Evolutionary conservation across 2,888 invertebrate genomes (phyloP).

Genomic region (Eudasyphora cyanicolor): DNA sequence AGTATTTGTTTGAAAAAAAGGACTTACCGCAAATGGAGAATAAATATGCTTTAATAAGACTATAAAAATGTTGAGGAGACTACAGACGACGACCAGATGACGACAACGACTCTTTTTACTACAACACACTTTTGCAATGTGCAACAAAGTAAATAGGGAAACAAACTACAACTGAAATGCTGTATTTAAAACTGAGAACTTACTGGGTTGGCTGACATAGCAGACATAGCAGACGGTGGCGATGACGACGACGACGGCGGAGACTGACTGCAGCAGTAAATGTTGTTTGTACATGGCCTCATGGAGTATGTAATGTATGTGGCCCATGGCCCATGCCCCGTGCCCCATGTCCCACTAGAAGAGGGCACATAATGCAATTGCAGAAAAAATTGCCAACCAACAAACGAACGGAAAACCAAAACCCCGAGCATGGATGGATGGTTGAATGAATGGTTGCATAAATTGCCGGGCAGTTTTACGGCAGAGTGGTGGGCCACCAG

Average conservation of each 20-base stretch:
- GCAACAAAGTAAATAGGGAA: slow-evolving; percentile 66
- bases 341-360: slow-evolving; percentile 7
- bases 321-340: background rate
- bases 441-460: slow-evolving; percentile 26
- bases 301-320: slow-evolving; percentile 9
- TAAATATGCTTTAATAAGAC: background rate
- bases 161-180: slow-evolving; percentile 65
- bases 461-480: slow-evolving; percentile 18
- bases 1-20: background rate
- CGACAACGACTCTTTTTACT: slow-evolving; percentile 11
- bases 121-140: slow-evolving; percentile 52
- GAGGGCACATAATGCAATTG: slow-evolving; percentile 19
- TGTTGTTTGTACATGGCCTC: slow-evolving; percentile 18
- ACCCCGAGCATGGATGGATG: slow-evolving; percentile 2
- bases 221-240: slow-evolving; percentile 38
- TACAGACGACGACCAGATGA: background rate
- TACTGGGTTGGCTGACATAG: slow-evolving; percentile 49
- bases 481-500: background rate
- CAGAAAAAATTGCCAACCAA: slow-evolving; percentile 1
- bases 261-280: slow-evolving; percentile 22
- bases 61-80: background rate
- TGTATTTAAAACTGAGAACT: slow-evolving; percentile 59
- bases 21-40: slow-evolving; percentile 12
- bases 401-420: slow-evolving; percentile 5
- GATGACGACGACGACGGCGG: slow-evolving; percentile 35